phyloP scores from a whole-genome alignment of 1,140 invertebrate species.

The Listronotus bonariensis region DNA sequence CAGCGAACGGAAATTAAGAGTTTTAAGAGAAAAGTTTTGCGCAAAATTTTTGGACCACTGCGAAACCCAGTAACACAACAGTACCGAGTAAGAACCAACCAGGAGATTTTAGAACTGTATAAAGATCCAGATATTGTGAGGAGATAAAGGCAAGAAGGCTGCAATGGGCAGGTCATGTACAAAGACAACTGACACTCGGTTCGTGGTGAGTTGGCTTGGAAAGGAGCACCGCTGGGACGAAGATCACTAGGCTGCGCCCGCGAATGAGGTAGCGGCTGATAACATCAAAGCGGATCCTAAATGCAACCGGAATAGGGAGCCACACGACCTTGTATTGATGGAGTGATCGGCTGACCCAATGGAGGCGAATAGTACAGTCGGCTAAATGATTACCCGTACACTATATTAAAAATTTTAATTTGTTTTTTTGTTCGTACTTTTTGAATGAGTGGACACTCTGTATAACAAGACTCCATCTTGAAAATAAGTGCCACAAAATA shows the following conservation, averaged over 20 bases:
- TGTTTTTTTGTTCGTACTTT: too few species aligned
- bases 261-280: conserved; percentile 8
- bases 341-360: too few species aligned
- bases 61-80: not conserved
- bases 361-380: too few species aligned
- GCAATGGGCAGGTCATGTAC: conserved; percentile 3
- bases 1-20: not conserved
- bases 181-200: not conserved
- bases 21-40: not conserved
- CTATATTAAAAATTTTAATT: too few species aligned
- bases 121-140: conserved; percentile 11
- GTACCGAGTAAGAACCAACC: conserved; percentile 11
- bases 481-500: too few species aligned
- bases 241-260: conserved; percentile 5
- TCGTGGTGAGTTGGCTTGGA: not conserved
- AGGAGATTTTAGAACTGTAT: conserved; percentile 4
- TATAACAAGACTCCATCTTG: too few species aligned
- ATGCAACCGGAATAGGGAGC: too few species aligned
- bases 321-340: too few species aligned
- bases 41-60: not conserved
- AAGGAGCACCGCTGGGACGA: conserved; percentile 4
- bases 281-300: not conserved
- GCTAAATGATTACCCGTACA: too few species aligned
- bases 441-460: too few species aligned
- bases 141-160: not conserved